phyloP scores from a whole-genome alignment of 2,113 vertebrate species.

The Tachycineta bicolor region DNA sequence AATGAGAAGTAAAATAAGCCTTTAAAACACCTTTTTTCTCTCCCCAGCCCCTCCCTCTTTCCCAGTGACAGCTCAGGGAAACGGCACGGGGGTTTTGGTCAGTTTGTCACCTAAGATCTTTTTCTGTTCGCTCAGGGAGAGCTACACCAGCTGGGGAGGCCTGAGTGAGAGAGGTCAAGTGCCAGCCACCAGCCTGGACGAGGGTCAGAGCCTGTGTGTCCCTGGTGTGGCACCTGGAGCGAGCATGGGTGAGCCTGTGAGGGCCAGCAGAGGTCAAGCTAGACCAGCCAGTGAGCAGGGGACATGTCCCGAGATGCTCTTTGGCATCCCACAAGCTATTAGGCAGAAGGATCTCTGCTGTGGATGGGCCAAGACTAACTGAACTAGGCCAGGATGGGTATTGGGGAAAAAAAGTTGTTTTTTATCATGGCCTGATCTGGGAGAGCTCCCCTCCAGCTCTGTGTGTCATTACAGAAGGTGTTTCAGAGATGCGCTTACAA shows the following conservation, averaged over 20 bases:
- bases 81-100: not conserved
- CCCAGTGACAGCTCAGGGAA: fast-evolving
- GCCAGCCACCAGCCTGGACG: not conserved
- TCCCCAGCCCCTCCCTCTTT: not conserved
- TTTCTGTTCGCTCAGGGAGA: not conserved
- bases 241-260: fast-evolving
- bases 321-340: not conserved
- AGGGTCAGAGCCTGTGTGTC: not conserved
- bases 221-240: not conserved
- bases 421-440: not conserved
- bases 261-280: not conserved
- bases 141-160: not conserved
- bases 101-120: not conserved
- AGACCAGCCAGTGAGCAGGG: fast-evolving
- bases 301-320: fast-evolving
- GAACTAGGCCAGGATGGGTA: not conserved
- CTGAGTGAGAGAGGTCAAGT: not conserved
- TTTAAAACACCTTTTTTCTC: not conserved
- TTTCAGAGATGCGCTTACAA: not conserved
- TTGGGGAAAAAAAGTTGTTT: fast-evolving
- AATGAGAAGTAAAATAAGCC: not conserved
- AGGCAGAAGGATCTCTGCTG: not conserved
- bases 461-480: fast-evolving
- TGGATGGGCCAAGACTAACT: not conserved
- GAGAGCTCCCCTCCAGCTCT: not conserved